Percentiles rank a stretch among this genome's conserved stretches.
These are phyloP conservation scores for Tragelaphus eurycerus DNA, from an alignment of 2,797 vertebrate species.

Conservation along the genomic window DNA sequence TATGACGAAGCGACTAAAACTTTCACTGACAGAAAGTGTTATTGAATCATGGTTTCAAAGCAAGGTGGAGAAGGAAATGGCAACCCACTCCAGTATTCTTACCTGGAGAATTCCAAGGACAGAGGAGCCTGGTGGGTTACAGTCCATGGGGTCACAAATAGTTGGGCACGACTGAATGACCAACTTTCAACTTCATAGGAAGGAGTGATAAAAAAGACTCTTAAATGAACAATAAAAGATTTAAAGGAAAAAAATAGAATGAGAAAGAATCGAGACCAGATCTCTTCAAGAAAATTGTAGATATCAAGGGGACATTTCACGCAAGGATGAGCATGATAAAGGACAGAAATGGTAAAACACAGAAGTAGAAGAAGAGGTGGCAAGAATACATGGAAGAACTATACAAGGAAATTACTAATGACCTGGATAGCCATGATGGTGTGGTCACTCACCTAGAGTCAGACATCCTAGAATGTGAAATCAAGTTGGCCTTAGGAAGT, in stretches of 20 bases:
- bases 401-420: neutral
- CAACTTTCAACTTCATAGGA: neutral
- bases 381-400: neutral
- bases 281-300: neutral
- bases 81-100: too few relatives aligned
- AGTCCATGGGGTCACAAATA: neutral
- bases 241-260: neutral
- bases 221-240: neutral
- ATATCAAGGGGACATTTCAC: neutral
- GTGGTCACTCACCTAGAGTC: neutral
- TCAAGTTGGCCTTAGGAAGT: neutral
- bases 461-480: neutral
- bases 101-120: too few relatives aligned
- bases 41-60: neutral
- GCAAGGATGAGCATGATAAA: neutral
- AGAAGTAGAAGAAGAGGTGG: neutral
- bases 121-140: neutral
- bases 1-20: too few relatives aligned
- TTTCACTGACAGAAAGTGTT: neutral
- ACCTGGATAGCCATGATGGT: neutral
- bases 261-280: neutral
- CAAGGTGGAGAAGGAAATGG: too few relatives aligned
- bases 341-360: neutral
- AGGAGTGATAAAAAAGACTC: neutral
- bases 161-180: neutral